Conservation (phyloP, 2,113 vertebrate species). For the Hiodon tergisus region DNA sequence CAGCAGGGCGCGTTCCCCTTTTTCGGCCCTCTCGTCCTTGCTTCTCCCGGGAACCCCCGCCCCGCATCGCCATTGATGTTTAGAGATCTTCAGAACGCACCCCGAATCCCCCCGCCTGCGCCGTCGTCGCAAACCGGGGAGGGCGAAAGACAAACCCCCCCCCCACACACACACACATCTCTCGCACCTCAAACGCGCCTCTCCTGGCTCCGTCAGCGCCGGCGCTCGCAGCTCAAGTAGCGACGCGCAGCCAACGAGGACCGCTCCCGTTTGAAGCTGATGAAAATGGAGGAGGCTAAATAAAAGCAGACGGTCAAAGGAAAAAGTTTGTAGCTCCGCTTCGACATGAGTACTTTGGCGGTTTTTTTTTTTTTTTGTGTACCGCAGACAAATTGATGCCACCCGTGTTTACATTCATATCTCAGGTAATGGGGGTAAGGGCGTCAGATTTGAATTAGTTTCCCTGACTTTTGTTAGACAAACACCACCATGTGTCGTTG, state of each 20-base stretch:
- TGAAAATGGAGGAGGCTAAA: conserved; percentile 13
- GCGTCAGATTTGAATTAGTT: not conserved
- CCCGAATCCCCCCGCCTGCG: conserved; percentile 25
- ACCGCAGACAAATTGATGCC: not conserved
- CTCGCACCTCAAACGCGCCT: conserved; percentile 3
- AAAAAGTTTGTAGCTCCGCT: conserved; percentile 14
- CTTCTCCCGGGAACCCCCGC: not conserved
- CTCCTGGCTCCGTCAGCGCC: conserved; percentile 2
- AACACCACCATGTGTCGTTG: not conserved
- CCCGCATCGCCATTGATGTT: conserved; percentile 40
- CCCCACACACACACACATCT: not conserved
- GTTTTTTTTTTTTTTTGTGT: conserved; percentile 1
- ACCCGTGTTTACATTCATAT: conserved; percentile 2
- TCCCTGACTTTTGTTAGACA: not conserved
- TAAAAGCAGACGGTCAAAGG: conserved; percentile 7
- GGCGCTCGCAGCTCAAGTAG: conserved; percentile 2
- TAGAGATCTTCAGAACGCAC: conserved; percentile 41
- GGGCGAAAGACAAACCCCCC: conserved; percentile 20
- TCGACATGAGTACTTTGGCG: not conserved
- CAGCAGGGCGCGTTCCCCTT: too few species aligned
- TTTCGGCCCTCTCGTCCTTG: too few species aligned
- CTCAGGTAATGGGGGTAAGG: conserved; percentile 3
- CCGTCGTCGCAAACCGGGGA: conserved; percentile 28
- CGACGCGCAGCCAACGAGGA: not conserved
- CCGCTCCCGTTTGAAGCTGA: conserved; percentile 11